Evolutionary conservation across 2,888 invertebrate genomes (phyloP).

Genomic region (Ceraclea dissimilis): DNA sequence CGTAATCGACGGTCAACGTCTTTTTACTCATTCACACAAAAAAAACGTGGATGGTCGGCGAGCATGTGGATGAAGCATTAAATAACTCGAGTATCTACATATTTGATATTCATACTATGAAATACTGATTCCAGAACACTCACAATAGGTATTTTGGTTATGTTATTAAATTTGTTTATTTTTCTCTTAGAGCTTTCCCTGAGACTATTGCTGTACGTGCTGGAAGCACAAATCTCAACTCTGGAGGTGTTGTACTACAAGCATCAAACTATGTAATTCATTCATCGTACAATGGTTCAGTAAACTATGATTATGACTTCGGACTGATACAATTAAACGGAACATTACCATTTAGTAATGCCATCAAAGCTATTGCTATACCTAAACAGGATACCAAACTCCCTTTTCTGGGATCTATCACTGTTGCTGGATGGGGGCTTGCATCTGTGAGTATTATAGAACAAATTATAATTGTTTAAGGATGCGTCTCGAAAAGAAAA

Average conservation of each 20-base stretch:
- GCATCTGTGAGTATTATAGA: constrained; percentile 42
- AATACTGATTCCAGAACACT: too few relatives aligned
- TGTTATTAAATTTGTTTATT: too few relatives aligned
- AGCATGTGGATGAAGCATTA: too few relatives aligned
- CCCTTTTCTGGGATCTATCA: constrained; percentile 37
- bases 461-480: too few relatives aligned
- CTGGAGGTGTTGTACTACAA: constrained; percentile 40
- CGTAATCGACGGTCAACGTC: too few relatives aligned
- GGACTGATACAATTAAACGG: constrained; percentile 37
- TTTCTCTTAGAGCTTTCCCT: constrained; percentile 12
- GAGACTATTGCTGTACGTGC: constrained; percentile 37
- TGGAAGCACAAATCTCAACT: constrained; percentile 42
- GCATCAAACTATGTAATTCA: constrained; percentile 40
- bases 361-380: constrained; percentile 36
- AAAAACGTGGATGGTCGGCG: too few relatives aligned
- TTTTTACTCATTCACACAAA: too few relatives aligned
- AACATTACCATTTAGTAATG: constrained; percentile 34
- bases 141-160: too few relatives aligned
- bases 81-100: too few relatives aligned
- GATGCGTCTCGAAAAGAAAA: too few relatives aligned
- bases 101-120: too few relatives aligned
- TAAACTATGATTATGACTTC: constrained; percentile 42
- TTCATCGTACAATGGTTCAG: constrained; percentile 37
- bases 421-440: constrained; percentile 46
- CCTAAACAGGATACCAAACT: constrained; percentile 36